Evolutionary conservation across 2,797 vertebrate species (phyloP).

Genomic region (Chaetodon trifasciatus): DNA sequence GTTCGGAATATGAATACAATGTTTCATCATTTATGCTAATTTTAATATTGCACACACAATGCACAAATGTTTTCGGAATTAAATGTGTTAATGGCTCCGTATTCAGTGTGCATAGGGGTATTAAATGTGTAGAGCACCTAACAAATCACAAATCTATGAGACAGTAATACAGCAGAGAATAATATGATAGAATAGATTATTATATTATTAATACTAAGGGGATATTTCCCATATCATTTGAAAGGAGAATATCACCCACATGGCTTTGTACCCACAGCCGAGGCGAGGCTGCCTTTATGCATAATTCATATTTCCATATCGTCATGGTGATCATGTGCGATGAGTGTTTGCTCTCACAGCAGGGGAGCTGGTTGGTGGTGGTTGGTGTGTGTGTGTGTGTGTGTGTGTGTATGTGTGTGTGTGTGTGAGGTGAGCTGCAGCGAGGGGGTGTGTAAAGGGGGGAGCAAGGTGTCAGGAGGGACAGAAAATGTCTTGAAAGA

Average conservation of each 20-base stretch:
- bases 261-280: constrained; percentile 77
- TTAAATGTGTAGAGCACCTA: constrained; percentile 36
- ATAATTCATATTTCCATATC: constrained; percentile 85
- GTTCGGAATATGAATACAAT: constrained; percentile 34
- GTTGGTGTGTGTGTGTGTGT: constrained; percentile 37
- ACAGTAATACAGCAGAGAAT: constrained; percentile 44
- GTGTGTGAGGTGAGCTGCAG: constrained; percentile 44
- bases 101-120: not conserved
- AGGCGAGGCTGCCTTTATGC: constrained; percentile 78
- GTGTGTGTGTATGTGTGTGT: constrained; percentile 36
- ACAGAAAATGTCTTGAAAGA: constrained; percentile 59
- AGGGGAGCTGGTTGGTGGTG: constrained; percentile 68
- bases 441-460: constrained; percentile 25
- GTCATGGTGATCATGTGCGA: constrained; percentile 82
- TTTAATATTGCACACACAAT: constrained; percentile 37
- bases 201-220: constrained; percentile 81
- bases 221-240: constrained; percentile 76
- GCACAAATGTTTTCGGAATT: constrained; percentile 40
- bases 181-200: constrained; percentile 68
- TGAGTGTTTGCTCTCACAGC: constrained; percentile 80
- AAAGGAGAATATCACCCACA: constrained; percentile 78
- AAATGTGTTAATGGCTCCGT: constrained; percentile 35
- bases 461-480: constrained; percentile 66
- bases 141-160: constrained; percentile 50
- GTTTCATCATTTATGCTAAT: constrained; percentile 57